Base-by-base conservation (phyloP, 2,797 vertebrate genomes). In the Tauraco hartlaubi region DNA sequence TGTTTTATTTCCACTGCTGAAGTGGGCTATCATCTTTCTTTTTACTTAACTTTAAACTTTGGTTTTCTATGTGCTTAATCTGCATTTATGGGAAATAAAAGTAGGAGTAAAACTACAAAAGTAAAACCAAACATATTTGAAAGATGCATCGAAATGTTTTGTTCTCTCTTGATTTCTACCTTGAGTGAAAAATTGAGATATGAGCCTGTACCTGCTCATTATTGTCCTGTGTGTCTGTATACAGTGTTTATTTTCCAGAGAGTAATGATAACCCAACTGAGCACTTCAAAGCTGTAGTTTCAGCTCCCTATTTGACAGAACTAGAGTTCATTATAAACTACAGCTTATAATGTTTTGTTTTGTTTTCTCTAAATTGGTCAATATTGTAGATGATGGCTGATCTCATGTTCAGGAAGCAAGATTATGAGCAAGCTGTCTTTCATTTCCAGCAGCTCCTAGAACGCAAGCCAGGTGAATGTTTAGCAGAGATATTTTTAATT, bases 391-490 rank as follows among this genome's bases (percentile, higher is more conserved):
- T 99, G 99, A 99, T 99, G 99, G 99, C 99, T 81, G 99, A 99
- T 94, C 98, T 99, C 87, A 99, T 99, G 99, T 99, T 99, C 97
- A 98, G 98, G 97, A 99, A 99, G 94, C 99, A 99, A 94, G 99
- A 99, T 96, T 99, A 99, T 9, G 99, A 99, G 71, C 98, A 99
- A 97, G 99, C 99, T 22, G 98, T 99, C 79, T 99, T 99, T 94
- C 99, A 99, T 95, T 99, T 99, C 95, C 99, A 99, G 64, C 99
- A 99, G 94, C 99, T 99, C 41, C 98, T 99, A 94, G 99, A 99
- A 93, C 98, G 98, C 84, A 99, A 99, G 95, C 99, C 99, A 98
- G 99, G 99, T 99, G 96, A 97, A 84, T 84, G 35, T 67, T 75
- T 15, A 81, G 25, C 33, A 58, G n/a, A 73, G 31, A 5, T 88